Percentiles rank a stretch among this genome's conserved stretches.
Evolutionary conservation across 2,113 vertebrate species (phyloP).

Genomic region (Gavia stellata): DNA sequence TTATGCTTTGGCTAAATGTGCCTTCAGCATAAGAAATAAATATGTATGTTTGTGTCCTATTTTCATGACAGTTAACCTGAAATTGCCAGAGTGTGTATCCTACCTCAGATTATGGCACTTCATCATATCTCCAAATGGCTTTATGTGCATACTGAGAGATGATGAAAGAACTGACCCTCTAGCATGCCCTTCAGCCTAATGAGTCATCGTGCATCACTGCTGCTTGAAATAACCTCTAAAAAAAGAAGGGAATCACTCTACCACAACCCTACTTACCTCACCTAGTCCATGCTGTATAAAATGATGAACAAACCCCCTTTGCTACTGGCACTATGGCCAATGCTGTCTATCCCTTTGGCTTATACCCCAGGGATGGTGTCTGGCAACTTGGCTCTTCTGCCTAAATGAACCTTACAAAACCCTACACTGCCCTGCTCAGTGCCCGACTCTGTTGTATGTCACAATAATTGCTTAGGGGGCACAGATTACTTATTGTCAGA

Average conservation of each 20-base stretch:
- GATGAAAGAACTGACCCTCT: constrained; percentile 25
- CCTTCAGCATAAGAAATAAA: not conserved
- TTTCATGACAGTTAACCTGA: not conserved
- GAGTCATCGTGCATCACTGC: not conserved
- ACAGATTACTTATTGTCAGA: not conserved
- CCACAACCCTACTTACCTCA: not conserved
- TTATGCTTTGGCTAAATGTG: not conserved
- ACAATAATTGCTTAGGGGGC: not conserved
- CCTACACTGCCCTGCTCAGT: not conserved
- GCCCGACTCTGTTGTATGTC: not conserved
- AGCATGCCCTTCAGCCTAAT: not conserved
- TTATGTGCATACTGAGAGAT: not conserved
- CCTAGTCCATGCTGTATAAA: not conserved
- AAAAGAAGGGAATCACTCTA: constrained; percentile 1
- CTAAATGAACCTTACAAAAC: not conserved
- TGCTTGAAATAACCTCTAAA: not conserved
- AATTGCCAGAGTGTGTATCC: not conserved
- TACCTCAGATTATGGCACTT: constrained; percentile 19
- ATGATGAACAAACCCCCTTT: not conserved
- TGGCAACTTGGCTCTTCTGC: not conserved
- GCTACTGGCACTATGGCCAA: rapidly evolving
- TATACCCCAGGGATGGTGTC: not conserved
- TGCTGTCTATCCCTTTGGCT: not conserved
- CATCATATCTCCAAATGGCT: not conserved
- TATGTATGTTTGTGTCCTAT: not conserved